Percentiles rank a stretch among this genome's conserved stretches.
These are phyloP conservation scores for Drosophila watanabei DNA, from an alignment of 1,140 invertebrate species.

Conservation along the genomic window DNA sequence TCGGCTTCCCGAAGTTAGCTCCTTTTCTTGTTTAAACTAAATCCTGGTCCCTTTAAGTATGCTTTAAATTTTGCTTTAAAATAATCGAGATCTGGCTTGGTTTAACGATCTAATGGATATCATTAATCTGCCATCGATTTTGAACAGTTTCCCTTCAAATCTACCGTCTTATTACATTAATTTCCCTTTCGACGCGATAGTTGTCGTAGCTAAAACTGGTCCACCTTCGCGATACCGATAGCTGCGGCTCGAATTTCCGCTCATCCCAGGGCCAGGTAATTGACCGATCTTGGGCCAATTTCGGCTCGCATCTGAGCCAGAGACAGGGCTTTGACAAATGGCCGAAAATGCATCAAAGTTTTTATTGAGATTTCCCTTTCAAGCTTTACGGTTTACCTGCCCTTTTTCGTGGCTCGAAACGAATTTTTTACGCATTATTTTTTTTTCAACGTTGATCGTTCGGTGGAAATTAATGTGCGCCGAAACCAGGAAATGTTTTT, in stretches of 20 bases:
- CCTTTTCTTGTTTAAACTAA: background rate
- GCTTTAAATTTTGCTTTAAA: background rate
- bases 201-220: background rate
- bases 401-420: slow-evolving; percentile 41
- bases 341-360: slow-evolving; percentile 67
- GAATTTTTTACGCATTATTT: slow-evolving; percentile 73
- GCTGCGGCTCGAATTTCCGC: background rate
- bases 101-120: slow-evolving; percentile 3
- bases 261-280: slow-evolving; percentile 25
- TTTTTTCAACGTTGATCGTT: slow-evolving; percentile 8
- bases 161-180: background rate
- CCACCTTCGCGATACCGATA: slow-evolving; percentile 6
- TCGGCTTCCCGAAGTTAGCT: no score
- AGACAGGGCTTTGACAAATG: slow-evolving; percentile 67
- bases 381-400: slow-evolving; percentile 39
- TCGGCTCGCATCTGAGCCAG: slow-evolving; percentile 37
- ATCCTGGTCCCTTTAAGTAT: background rate
- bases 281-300: slow-evolving; percentile 51
- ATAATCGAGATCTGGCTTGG: background rate
- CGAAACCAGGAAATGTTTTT: slow-evolving; percentile 42
- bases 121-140: no score
- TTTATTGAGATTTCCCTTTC: slow-evolving; percentile 65
- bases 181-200: slow-evolving; percentile 7
- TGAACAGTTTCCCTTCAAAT: slow-evolving; percentile 2
- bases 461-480: slow-evolving; percentile 48